Evolutionary conservation across 2,888 invertebrate genomes (phyloP), one percentile per base, ranked within the genome.

Genomic region (Diachrysia chrysitis): DNA sequence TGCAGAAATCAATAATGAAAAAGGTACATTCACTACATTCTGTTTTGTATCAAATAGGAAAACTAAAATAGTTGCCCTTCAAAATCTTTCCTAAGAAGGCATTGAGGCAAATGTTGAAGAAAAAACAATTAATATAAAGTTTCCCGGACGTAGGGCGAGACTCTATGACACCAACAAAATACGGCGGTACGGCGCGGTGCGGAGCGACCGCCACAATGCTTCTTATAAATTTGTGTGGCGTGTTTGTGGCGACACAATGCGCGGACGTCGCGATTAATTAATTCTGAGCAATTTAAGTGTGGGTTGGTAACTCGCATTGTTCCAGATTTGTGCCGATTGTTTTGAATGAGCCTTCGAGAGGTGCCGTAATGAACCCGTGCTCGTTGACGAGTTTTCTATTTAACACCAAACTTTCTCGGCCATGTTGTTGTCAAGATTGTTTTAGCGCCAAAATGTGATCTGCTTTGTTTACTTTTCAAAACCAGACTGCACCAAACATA

Each of bases 81-180:
- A 81, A 82, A 82, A 73, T 84, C 86, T 85, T 75, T 82, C 86
- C 85, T 84, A 78, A 76, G 76, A 83, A 83, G 82, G 81, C 80
- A 83, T 83, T 85, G 83, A 82, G 81, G 79, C 85, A 83, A 84
- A 83, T 77, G 82, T 83, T 78, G 79, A 73, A 77, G 81, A 82
- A 84, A 85, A 90, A 89, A 88, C 87, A 89, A 88, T 89, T 87
- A 88, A 85, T 80, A 79, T 64, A 73, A 85, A 87, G 78, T 85
- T 87, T 79, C 66, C 77, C 56, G 61, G 37, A 37, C 16, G n/a
- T 17, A n/a, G 46, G 29, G 59, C 60, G 55, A 58, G 58, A 66
- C 63, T 58, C 69, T 65, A 55, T 60, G 65, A 63, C 53, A 53
- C 12, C 60, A 58, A 23, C 9, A 14, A 54, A 46, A 48, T 29